Base-by-base conservation (phyloP, 2,888 invertebrate genomes). In the Phymatocera aterrima region DNA sequence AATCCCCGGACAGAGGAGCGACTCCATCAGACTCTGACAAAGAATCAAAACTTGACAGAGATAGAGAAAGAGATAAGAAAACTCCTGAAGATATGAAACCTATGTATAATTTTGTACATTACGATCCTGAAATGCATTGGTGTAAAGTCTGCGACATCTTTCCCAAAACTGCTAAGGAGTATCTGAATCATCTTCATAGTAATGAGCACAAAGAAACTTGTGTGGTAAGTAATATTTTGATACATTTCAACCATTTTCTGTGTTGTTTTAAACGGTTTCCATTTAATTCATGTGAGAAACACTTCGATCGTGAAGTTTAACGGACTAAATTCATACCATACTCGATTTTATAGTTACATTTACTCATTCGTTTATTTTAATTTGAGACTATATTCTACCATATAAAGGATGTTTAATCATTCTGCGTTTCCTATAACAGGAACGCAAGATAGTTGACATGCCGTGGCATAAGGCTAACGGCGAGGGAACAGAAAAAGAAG, bases 111-210 rank as follows among this genome's bases (percentile, higher is more conserved):
- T 96, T 95, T 87, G 94, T 96, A 77, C 96, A 96, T 91, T 97
- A 96, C 88, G 97, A 97, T 91, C 96, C 97, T 0, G 97, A 97
- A 91, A 94, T 96, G 93, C 97, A 97, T 89, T 97, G 97, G 97
- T 97, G 97, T 89, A 93, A 96, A 78, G 93, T 95, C 70, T 97
- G 97, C 91, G 95, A 96, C 89, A 95, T 95, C 85, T 97, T 97
- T 90, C 97, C 97, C 40, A 94, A 95, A 87, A 96, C 96, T 1
- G 97, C 97, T 74, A 96, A 96, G 90, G 96, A 96, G 89, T 96
- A 95, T 89, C 91, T 97, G 83, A 94, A 95, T 90, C 97, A 97
- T 92, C 93, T 97, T 84, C 97, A 97, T 88, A 93, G 94, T 75
- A 93, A 94, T 81, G 94, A 95, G 48, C 97, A 97, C 91, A 94